Evolutionary conservation across 2,888 invertebrate genomes (phyloP), one percentile per base, ranked within the genome.

Genomic region (Eugnorisma glareosa): DNA sequence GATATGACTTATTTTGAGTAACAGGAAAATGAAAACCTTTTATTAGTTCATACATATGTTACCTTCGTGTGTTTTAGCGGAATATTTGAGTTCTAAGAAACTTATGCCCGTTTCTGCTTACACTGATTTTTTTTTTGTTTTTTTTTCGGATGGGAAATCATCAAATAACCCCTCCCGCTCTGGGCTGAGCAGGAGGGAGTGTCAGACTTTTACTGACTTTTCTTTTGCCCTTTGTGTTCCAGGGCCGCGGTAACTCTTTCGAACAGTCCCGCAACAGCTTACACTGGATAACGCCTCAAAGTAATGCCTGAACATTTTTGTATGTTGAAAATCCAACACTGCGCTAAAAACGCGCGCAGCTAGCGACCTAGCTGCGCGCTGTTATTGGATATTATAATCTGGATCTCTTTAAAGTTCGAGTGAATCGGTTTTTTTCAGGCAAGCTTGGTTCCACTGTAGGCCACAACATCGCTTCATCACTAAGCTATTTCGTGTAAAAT

Each of bases 1-100:
- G 35, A 15, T 28, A 28, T 4, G 15, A 57, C 1, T 40, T n/a
- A 18, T 45, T 35, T 45, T 45, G 24, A 18, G 0, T 45, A 59
- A 72, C 45, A 74, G 64, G 74, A 54, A 75, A 71, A 75, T 24
- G 0, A 40, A 40, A 8, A 40, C n/a, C 15, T 4, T 35, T 37
- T 37, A 15, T 37, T 40, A 7, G 3, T 40, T 15, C n/a, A 37
- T 63, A 40, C n/a, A 37, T 63, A 40, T 40, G 37, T 40, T n/a
- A 40, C n/a, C n/a, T n/a, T n/a, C 15, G n/a, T n/a, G 40, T 64
- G 64, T 28, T 64, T 40, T n/a, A n/a, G 15, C 64, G n/a, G 15
- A n/a, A 7, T 0, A n/a, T 43, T 64, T 40, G 40, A 40, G 18
- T 40, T 64, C 40, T 64, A 5, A 40, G 40, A 40, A 64, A 40